These are phyloP conservation scores for Autographa gamma DNA, from an alignment of 2,888 invertebrate species.

Conservation along the genomic window DNA sequence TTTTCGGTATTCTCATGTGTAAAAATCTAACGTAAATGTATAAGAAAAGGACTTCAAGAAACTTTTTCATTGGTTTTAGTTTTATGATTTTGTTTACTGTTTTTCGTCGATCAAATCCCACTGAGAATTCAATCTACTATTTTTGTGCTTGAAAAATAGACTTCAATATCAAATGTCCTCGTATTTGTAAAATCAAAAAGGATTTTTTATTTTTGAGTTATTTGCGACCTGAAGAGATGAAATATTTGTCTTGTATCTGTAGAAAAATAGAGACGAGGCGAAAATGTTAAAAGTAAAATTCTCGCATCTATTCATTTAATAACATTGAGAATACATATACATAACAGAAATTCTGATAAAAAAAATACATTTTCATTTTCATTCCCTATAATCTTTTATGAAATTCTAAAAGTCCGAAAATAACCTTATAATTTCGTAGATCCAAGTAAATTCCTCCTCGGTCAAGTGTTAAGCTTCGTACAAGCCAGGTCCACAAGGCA, in stretches of 20 bases:
- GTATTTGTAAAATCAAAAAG: no score
- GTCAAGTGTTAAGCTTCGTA: background rate
- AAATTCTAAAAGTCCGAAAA: background rate
- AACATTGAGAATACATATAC: no score
- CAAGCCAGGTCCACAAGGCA: background rate
- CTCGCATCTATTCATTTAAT: background rate
- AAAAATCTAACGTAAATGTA: background rate
- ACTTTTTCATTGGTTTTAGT: background rate
- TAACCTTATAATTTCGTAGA: background rate
- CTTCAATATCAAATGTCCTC: background rate
- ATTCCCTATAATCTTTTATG: background rate
- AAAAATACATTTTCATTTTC: background rate
- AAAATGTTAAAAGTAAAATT: background rate
- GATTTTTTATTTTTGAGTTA: no score
- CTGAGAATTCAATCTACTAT: constrained; percentile 4
- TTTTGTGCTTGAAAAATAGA: background rate
- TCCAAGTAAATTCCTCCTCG: background rate
- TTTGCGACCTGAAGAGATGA: background rate
- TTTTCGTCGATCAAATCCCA: background rate
- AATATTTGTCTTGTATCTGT: background rate
- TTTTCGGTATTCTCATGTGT: no score
- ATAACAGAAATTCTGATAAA: no score
- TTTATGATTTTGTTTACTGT: background rate
- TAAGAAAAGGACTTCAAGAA: background rate
- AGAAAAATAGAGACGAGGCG: no score